phyloP scores from a whole-genome alignment of 2,113 vertebrate genomes.

The Clarias gariepinus region DNA sequence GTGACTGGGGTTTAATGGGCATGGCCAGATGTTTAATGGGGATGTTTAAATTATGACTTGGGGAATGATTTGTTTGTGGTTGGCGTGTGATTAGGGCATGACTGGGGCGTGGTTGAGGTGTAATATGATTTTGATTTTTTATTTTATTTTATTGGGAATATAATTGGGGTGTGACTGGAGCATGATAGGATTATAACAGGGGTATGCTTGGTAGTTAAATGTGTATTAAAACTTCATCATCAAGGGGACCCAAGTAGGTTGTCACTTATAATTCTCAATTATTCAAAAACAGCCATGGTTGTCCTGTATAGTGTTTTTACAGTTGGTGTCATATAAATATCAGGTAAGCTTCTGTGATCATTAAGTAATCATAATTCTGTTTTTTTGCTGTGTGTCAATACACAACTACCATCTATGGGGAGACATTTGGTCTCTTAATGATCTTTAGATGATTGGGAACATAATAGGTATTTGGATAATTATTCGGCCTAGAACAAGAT shows the following conservation, averaged over 20 bases:
- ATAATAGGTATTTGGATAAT: neutral
- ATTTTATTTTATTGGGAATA: neutral
- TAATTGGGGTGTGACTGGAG: neutral
- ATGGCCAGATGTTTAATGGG: no score
- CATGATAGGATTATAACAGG: neutral
- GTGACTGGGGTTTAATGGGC: no score
- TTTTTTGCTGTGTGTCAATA: neutral
- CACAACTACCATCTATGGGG: neutral
- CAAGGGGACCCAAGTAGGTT: neutral
- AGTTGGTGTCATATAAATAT: neutral
- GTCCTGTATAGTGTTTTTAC: neutral
- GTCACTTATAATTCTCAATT: neutral
- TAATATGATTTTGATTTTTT: no score
- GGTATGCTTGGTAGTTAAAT: neutral
- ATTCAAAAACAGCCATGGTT: neutral
- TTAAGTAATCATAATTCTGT: slow-evolving; percentile 9
- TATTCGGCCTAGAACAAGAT: neutral
- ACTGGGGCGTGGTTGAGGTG: neutral
- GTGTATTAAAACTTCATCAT: neutral
- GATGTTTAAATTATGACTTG: no score
- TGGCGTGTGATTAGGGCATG: neutral
- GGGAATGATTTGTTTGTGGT: neutral
- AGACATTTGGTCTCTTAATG: neutral
- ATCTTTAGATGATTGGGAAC: slow-evolving; percentile 6
- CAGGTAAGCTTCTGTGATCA: neutral